Evolutionary conservation across 2,113 vertebrate species (phyloP), one percentile per base, ranked within the genome.

Genomic region (Campylomormyrus tamandua): DNA sequence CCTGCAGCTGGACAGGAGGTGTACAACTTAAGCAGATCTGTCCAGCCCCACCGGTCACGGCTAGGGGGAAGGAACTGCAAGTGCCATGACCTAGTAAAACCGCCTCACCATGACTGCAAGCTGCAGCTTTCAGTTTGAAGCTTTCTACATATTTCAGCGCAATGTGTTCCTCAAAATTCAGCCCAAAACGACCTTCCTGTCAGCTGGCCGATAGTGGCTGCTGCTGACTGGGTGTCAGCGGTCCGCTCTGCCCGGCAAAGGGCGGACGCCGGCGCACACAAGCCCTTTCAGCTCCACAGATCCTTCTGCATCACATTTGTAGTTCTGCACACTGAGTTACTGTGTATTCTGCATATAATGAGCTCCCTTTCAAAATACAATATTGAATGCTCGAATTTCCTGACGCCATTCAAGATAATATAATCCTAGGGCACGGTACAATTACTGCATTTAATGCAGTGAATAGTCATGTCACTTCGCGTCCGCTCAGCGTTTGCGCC

Each of bases 371-470:
- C 74, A 80, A 80, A 77, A 80, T 80, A 80, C 39, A 80, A 42
- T 42, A 80, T 80, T 80, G 74, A 80, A 80, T 80, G 74, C 74
- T 42, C 15, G 15, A 80, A 80, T 80, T 80, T 80, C 74, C 74
- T 80, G 74, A 80, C 74, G 74, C 74, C 31, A 80, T 80, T 80
- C 74, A 80, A 80, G 35, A 80, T 39, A 80, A 80, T 80, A 80
- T 80, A 80, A 39, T 80, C 74, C 74, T 19, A 80, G 74, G 35
- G 15, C 74, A 80, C 74, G 74, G 74, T 80, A 80, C 74, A 80
- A 80, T 80, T 80, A 80, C 74, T 42, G 74, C 74, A 80, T 80
- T 80, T 80, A 42, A 80, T 35, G 39, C 74, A 80, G 35, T 17
- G 74, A 80, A 80, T 39, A 80, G 74, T 80, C n/a, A 80, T 80